Conservation (phyloP, 1,140 invertebrate genomes). For the Pachypeltis micranthus region DNA sequence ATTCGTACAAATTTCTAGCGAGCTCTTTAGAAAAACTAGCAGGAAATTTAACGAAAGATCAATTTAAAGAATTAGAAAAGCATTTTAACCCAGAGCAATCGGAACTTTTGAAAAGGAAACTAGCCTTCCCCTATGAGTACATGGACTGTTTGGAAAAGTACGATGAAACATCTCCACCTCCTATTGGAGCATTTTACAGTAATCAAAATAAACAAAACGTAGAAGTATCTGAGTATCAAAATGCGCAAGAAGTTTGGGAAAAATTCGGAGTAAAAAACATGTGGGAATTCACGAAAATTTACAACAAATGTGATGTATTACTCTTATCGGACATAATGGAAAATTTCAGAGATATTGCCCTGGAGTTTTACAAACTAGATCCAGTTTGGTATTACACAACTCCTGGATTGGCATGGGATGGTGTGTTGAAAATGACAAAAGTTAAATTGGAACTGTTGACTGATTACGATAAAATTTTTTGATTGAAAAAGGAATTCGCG, state of each 20-base stretch:
- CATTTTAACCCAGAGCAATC: not conserved
- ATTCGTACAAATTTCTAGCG: not conserved
- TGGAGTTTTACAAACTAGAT: conserved; percentile 23
- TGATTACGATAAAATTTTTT: conserved; percentile 31
- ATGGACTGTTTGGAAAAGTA: conserved; percentile 29
- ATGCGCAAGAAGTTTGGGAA: conserved; percentile 36
- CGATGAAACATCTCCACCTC: conserved; percentile 30
- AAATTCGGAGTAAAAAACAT: conserved; percentile 31
- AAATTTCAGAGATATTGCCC: conserved; percentile 33
- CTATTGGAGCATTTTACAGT: conserved; percentile 29
- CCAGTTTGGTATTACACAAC: conserved; percentile 31
- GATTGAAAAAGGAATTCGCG: conserved; percentile 33
- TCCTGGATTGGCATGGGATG: conserved; percentile 36
- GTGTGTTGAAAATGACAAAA: conserved; percentile 33
- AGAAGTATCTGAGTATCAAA: conserved; percentile 32
- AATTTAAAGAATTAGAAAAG: not conserved
- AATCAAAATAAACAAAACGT: conserved; percentile 29
- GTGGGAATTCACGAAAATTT: conserved; percentile 31
- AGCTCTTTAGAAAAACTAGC: not conserved
- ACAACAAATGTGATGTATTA: conserved; percentile 37
- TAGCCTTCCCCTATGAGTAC: conserved; percentile 31
- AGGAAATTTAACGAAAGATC: not conserved
- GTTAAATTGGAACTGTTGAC: conserved; percentile 38
- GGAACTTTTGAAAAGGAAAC: conserved; percentile 26
- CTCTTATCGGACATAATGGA: conserved; percentile 36